These are phyloP conservation scores for Ammodytes dubius DNA, from an alignment of 2,113 vertebrate genomes.

Conservation along the genomic window DNA sequence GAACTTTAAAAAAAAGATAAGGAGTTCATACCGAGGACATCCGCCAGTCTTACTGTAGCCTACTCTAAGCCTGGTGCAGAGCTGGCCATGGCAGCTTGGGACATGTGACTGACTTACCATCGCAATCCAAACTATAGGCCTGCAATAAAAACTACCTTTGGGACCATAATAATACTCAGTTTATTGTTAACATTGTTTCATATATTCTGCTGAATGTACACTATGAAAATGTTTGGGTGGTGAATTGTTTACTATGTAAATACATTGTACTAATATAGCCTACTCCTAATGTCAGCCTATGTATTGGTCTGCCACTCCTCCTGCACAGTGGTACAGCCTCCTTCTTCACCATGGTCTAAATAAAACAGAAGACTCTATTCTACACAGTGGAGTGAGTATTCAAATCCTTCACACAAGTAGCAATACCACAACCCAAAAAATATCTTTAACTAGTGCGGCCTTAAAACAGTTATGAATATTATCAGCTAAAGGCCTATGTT, in stretches of 20 bases:
- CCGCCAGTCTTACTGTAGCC: conserved; percentile 24
- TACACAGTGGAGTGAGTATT: no score
- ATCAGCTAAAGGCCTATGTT: no score
- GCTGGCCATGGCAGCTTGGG: conserved; percentile 1
- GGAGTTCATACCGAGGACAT: conserved; percentile 43
- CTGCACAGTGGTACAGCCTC: no score
- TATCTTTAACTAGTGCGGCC: no score
- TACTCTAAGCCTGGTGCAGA: conserved; percentile 31
- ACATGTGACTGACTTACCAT: conserved; percentile 12
- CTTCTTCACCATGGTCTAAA: no score
- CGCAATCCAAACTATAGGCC: conserved; percentile 14
- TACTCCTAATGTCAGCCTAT: no score
- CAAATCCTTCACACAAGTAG: no score
- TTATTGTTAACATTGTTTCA: neutral
- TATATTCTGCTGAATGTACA: neutral
- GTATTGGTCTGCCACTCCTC: no score
- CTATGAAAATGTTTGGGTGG: neutral
- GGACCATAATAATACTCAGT: neutral
- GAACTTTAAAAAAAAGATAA: conserved; percentile 38
- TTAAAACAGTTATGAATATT: no score
- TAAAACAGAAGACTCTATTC: no score
- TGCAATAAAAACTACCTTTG: conserved; percentile 1
- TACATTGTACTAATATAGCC: no score
- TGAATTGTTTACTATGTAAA: neutral
- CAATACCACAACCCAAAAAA: no score